phyloP scores from a whole-genome alignment of 1,140 invertebrate genomes.

The Delia radicum region DNA sequence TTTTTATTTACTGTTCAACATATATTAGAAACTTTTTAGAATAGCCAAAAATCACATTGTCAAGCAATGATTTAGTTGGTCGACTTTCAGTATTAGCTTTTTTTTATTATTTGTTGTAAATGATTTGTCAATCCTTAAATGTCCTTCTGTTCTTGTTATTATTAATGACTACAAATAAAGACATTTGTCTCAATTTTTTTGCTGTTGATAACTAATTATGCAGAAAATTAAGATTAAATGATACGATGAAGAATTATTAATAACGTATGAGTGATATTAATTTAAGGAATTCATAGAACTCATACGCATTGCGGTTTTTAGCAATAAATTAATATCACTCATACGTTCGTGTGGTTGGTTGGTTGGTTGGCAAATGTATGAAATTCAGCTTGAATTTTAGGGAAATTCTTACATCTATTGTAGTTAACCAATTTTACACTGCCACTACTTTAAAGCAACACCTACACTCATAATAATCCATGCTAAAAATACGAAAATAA shows the following conservation, averaged over 20 bases:
- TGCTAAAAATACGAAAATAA: too few species aligned
- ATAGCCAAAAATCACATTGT: neutral
- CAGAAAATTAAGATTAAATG: neutral
- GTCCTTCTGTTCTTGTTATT: neutral
- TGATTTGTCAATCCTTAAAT: neutral
- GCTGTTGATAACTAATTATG: neutral
- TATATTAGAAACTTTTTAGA: too few species aligned
- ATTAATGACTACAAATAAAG: neutral
- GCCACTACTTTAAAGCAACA: too few species aligned
- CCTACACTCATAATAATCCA: too few species aligned
- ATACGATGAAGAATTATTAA: neutral
- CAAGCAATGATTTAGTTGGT: neutral
- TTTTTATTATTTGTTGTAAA: neutral
- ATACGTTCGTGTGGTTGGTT: too few species aligned
- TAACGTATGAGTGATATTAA: neutral
- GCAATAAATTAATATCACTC: too few species aligned
- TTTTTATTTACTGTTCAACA: neutral
- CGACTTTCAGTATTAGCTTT: too few species aligned
- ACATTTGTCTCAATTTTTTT: neutral
- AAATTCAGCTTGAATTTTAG: too few species aligned
- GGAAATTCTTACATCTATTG: too few species aligned
- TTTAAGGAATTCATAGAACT: too few species aligned
- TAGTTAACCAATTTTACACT: too few species aligned
- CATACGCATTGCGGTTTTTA: neutral
- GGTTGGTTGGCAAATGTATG: too few species aligned